phyloP scores from a whole-genome alignment of 2,113 vertebrate species.

The Thomomys bottae region DNA sequence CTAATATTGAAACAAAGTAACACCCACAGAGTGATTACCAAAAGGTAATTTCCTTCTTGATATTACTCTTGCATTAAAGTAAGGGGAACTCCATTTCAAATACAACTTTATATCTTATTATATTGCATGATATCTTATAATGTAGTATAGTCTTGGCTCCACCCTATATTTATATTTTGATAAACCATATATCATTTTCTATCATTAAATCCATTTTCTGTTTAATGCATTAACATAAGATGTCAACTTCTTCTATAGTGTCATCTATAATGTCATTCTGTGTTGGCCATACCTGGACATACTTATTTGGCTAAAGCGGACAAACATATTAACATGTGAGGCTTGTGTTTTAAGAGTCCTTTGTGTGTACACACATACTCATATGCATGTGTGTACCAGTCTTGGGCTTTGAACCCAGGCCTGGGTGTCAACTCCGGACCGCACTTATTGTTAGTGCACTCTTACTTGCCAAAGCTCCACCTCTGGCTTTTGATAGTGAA shows the following conservation, averaged over 20 bases:
- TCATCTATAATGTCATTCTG: not conserved
- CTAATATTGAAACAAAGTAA: not conserved
- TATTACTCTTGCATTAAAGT: slow-evolving; percentile 12
- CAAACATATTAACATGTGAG: not conserved
- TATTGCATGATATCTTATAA: not conserved
- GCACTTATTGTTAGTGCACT: too few species aligned
- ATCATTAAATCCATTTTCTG: slow-evolving; percentile 48
- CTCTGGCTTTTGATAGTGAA: too few species aligned
- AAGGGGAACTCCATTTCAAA: slow-evolving; percentile 24
- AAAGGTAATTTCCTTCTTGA: not conserved
- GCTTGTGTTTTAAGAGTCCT: not conserved
- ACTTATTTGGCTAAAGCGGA: not conserved
- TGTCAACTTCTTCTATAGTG: not conserved
- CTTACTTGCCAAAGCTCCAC: too few species aligned
- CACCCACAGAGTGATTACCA: not conserved
- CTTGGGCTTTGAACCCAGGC: too few species aligned
- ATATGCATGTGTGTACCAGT: too few species aligned
- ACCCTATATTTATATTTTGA: slow-evolving; percentile 28
- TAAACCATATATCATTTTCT: not conserved
- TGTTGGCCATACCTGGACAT: not conserved
- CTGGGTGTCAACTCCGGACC: too few species aligned
- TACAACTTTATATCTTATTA: not conserved
- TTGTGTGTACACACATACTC: too few species aligned
- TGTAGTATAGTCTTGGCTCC: not conserved
- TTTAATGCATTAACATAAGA: slow-evolving; percentile 32